phyloP scores from a whole-genome alignment of 2,113 vertebrate species.

The Pongo pygmaeus region DNA sequence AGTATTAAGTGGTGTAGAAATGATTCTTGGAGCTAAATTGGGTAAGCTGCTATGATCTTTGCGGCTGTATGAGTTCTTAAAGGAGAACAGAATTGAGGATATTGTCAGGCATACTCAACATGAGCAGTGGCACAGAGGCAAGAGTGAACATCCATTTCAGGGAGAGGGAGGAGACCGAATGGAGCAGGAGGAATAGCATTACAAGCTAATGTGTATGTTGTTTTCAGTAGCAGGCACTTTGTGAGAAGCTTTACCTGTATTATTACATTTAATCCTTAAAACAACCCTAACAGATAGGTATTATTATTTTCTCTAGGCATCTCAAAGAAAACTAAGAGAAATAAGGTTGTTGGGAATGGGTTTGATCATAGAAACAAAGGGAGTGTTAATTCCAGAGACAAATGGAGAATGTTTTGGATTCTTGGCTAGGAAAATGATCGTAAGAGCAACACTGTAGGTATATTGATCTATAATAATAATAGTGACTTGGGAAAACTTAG shows the following conservation, averaged over 20 bases:
- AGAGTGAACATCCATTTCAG: background rate
- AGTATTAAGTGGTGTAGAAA: background rate
- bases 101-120: background rate
- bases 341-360: background rate
- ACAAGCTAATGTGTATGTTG: background rate
- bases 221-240: background rate
- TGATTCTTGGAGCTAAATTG: background rate
- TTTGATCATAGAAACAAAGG: background rate
- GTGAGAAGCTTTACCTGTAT: background rate
- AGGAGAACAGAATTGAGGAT: background rate
- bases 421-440: background rate
- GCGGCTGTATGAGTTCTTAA: background rate
- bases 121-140: background rate
- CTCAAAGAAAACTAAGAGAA: background rate
- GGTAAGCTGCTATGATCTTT: background rate
- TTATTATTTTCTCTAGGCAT: background rate
- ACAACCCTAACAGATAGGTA: background rate
- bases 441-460: background rate
- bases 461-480: background rate
- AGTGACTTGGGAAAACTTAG: background rate
- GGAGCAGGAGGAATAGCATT: background rate
- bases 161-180: background rate
- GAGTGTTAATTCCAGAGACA: background rate
- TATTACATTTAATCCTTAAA: background rate
- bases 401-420: background rate